These are phyloP conservation scores for Tychaedon coryphoeus DNA, from an alignment of 2,113 vertebrate species.

Conservation along the genomic window DNA sequence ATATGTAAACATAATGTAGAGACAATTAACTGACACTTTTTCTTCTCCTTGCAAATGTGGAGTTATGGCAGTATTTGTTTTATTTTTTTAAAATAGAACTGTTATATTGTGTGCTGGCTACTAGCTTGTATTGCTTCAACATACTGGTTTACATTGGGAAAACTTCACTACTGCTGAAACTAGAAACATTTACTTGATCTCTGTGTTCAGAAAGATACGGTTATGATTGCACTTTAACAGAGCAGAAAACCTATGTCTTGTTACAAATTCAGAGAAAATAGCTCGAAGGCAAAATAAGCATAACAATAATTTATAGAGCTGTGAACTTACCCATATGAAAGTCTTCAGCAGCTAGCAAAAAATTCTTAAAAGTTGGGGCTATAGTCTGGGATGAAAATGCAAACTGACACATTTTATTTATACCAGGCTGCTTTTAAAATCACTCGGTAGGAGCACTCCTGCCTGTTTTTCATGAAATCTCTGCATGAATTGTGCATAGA, in stretches of 20 bases:
- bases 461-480: background rate
- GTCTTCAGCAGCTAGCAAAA: background rate
- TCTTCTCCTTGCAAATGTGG: background rate
- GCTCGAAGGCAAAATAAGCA: background rate
- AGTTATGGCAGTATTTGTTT: background rate
- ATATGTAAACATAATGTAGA: background rate
- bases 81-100: background rate
- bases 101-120: background rate
- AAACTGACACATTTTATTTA: background rate
- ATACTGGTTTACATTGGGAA: background rate
- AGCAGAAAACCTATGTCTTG: background rate
- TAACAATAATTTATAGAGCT: background rate
- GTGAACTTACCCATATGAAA: background rate
- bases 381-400: background rate
- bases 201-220: background rate
- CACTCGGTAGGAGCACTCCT: background rate
- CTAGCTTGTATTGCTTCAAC: background rate
- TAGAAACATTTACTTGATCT: background rate
- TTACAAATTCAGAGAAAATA: background rate
- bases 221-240: background rate
- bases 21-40: background rate
- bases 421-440: background rate
- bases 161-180: background rate
- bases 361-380: background rate
- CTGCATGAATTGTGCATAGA: accelerated